Conservation (phyloP, 2,888 invertebrate species). For the Dicroscelio sp. region DNA sequence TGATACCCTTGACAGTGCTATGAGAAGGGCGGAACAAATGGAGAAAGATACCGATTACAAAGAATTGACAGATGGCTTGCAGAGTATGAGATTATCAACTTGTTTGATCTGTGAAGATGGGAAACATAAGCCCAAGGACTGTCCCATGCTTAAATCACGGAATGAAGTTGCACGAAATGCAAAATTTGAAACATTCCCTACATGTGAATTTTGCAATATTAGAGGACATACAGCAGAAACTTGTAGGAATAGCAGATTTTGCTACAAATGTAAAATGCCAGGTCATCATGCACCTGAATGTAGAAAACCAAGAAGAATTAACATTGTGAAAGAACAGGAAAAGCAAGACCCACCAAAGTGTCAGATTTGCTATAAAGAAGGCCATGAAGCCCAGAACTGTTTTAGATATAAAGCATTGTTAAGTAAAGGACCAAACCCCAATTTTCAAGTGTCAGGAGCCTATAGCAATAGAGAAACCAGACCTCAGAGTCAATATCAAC, state of each 20-base stretch:
- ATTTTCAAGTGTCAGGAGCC: no score
- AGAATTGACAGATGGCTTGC: no score
- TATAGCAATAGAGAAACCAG: background rate
- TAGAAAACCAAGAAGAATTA: background rate
- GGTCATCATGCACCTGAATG: background rate
- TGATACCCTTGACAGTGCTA: no score
- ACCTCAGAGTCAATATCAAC: no score
- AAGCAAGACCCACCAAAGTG: background rate
- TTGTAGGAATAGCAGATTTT: background rate
- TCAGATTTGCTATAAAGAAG: background rate
- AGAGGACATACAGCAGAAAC: background rate
- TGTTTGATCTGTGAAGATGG: background rate
- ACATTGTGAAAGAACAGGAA: background rate
- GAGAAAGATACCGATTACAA: no score
- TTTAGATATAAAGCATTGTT: no score
- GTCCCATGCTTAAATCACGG: background rate
- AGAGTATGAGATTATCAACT: background rate
- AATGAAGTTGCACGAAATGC: background rate
- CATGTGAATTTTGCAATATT: background rate
- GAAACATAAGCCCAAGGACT: background rate
- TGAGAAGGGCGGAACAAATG: no score
- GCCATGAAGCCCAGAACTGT: background rate
- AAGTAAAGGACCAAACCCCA: no score
- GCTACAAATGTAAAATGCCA: background rate
- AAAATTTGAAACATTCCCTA: no score